Evolutionary conservation across 2,797 vertebrate species (phyloP).

Genomic region (Diplodus sargus): DNA sequence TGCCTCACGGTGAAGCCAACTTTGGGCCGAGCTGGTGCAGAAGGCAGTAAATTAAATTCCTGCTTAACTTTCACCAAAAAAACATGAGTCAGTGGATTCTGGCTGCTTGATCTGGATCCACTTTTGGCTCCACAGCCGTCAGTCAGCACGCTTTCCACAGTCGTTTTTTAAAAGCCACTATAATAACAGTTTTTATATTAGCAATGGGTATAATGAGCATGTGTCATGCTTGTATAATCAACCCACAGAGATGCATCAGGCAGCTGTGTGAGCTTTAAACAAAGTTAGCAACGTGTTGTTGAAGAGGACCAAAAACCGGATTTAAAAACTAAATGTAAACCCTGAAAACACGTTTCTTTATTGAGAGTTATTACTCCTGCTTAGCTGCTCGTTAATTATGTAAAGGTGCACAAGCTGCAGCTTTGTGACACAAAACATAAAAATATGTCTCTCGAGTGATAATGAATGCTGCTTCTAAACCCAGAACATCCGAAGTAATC

Average conservation of each 20-base stretch:
- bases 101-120: background rate
- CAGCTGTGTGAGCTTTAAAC: too few species aligned
- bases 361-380: background rate
- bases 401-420: background rate
- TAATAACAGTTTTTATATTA: constrained; percentile 4
- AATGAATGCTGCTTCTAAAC: background rate
- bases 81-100: background rate
- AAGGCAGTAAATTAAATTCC: background rate
- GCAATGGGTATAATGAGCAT: background rate
- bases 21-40: too few species aligned
- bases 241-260: background rate
- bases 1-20: too few species aligned
- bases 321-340: too few species aligned
- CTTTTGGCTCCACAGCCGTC: background rate
- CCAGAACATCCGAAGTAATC: background rate
- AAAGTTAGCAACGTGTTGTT: background rate
- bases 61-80: background rate
- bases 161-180: background rate
- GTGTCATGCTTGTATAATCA: background rate
- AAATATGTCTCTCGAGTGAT: background rate
- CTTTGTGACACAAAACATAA: background rate
- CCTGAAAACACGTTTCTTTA: background rate
- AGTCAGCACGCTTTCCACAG: background rate
- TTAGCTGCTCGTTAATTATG: background rate
- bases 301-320: background rate